A percentile compares a stretch with the other conserved stretches of the same genome.
Evolutionary conservation across 2,888 invertebrate genomes (phyloP).

Genomic region (Ecliptopera silaceata): DNA sequence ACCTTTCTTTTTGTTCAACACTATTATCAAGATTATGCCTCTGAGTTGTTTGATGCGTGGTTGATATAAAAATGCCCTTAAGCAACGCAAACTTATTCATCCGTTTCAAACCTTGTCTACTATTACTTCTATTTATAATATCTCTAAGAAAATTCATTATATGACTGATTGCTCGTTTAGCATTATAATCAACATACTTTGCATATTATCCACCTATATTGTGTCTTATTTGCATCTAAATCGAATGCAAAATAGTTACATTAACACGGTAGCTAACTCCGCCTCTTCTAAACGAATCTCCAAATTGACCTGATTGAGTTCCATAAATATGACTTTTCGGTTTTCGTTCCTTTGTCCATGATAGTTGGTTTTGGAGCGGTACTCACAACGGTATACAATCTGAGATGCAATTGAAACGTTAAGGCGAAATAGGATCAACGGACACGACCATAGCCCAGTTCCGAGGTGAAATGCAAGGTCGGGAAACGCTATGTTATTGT

Average conservation of each 20-base stretch:
- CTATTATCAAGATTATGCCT: conserved; percentile 50
- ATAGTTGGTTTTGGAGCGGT: conserved; percentile 66
- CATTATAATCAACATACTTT: conserved; percentile 19
- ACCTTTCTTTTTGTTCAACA: conserved; percentile 56
- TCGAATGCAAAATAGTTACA: conserved; percentile 17
- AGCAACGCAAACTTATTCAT: conserved; percentile 22
- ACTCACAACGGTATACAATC: conserved; percentile 68
- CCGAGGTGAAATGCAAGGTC: conserved; percentile 70
- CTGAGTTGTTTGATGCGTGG: conserved; percentile 33
- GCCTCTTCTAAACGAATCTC: conserved; percentile 9
- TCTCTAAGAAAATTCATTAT: conserved; percentile 9
- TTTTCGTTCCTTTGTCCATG: conserved; percentile 50
- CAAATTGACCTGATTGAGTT: conserved; percentile 27
- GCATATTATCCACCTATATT: conserved; percentile 17
- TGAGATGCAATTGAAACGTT: conserved; percentile 65
- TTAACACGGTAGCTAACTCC: conserved; percentile 17
- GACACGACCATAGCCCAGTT: conserved; percentile 74
- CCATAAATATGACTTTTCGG: conserved; percentile 34
- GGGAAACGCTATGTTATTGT: conserved; percentile 68
- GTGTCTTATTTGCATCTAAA: conserved; percentile 30
- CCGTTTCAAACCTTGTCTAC: conserved; percentile 8
- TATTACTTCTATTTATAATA: no score
- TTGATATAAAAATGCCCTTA: conserved; percentile 29
- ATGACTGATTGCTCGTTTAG: conserved; percentile 13
- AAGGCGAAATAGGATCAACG: conserved; percentile 58